These are phyloP conservation scores for Todus mexicanus DNA, from an alignment of 2,797 vertebrate species.

Conservation along the genomic window DNA sequence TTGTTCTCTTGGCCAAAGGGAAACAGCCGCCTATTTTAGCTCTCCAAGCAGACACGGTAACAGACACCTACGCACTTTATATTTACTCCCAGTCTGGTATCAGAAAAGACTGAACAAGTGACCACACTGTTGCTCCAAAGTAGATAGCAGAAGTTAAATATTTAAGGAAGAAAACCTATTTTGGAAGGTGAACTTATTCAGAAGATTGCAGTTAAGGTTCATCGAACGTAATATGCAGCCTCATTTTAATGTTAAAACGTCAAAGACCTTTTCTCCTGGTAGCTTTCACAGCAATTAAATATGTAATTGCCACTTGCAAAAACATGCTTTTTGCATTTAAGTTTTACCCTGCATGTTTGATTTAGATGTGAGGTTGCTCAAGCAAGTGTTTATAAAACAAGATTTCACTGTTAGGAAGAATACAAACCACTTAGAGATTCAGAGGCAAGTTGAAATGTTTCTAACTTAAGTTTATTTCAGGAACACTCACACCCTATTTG, in stretches of 20 bases:
- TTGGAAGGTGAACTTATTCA: background rate
- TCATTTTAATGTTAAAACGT: background rate
- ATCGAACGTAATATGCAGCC: background rate
- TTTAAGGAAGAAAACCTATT: background rate
- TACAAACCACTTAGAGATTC: background rate
- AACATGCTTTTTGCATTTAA: background rate
- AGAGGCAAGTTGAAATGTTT: background rate
- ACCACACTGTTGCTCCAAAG: background rate
- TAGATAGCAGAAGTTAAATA: background rate
- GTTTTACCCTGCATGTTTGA: background rate
- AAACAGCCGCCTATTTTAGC: background rate
- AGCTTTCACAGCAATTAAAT: background rate
- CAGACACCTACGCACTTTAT: background rate
- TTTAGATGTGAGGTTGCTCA: background rate
- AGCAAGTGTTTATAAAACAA: background rate
- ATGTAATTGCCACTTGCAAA: background rate
- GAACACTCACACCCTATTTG: background rate
- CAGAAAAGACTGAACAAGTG: background rate
- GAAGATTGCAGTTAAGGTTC: background rate
- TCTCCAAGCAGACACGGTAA: accelerated
- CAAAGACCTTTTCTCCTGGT: background rate
- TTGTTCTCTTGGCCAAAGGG: background rate
- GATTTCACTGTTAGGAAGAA: background rate
- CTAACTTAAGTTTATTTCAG: background rate
- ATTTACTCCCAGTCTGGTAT: background rate